These are phyloP conservation scores for Sphaerophoria rueppellii DNA, from an alignment of 2,888 invertebrate species.

Conservation along the genomic window DNA sequence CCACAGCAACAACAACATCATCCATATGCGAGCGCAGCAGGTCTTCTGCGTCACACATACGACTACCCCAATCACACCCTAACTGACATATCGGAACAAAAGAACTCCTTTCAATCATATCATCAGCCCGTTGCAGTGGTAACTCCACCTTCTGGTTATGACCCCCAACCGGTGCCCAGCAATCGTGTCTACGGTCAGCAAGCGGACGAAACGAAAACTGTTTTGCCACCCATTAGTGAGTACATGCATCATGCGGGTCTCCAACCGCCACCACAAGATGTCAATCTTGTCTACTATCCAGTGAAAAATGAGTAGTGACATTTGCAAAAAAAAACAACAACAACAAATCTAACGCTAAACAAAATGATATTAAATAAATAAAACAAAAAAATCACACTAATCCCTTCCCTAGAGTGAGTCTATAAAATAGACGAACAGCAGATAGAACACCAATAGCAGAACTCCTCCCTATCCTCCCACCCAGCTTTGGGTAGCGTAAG, in stretches of 20 bases:
- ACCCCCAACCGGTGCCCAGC: constrained; percentile 75
- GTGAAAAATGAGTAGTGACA: constrained; percentile 80
- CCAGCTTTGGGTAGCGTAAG: constrained; percentile 37
- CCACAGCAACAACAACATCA: constrained; percentile 74
- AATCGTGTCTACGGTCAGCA: constrained; percentile 79
- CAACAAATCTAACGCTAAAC: constrained; percentile 10
- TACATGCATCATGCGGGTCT: constrained; percentile 81
- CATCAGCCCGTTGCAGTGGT: constrained; percentile 75
- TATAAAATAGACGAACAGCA: constrained; percentile 68
- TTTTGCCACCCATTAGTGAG: constrained; percentile 81
- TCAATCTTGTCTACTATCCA: constrained; percentile 81
- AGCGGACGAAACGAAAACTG: constrained; percentile 79
- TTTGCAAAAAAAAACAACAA: constrained; percentile 14
- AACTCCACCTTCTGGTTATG: constrained; percentile 69
- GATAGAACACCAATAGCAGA: constrained; percentile 66
- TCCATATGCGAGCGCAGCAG: constrained; percentile 76
- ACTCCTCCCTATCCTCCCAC: constrained; percentile 13
- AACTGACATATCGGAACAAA: constrained; percentile 78
- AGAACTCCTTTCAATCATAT: constrained; percentile 81
- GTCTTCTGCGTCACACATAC: constrained; percentile 78
- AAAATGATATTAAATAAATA: constrained; percentile 59
- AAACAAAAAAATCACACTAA: constrained; percentile 45
- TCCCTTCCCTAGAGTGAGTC: constrained; percentile 69
- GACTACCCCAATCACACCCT: constrained; percentile 76
- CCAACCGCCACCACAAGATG: constrained; percentile 78